Evolutionary conservation across 1,140 invertebrate genomes (phyloP).

Genomic region (Macrocentrus cingulum): DNA sequence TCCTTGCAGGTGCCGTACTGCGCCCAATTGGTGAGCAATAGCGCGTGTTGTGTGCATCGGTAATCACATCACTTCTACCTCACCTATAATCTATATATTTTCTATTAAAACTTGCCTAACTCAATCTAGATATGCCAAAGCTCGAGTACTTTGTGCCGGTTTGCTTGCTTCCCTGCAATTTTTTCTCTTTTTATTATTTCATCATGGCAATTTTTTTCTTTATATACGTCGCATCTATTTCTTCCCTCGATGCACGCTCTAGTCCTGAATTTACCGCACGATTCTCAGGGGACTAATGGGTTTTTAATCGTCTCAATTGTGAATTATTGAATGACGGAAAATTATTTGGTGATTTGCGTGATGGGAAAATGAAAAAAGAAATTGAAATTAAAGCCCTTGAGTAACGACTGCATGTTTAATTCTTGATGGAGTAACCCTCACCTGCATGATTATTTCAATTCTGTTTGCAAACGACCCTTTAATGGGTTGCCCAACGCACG

Average conservation of each 20-base stretch:
- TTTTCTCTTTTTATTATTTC: slow-evolving; percentile 7
- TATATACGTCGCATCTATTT: slow-evolving; percentile 30
- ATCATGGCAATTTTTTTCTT: slow-evolving; percentile 23
- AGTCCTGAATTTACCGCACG: background rate
- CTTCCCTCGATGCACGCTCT: slow-evolving; percentile 31
- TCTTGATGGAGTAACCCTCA: too few species aligned
- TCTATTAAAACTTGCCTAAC: slow-evolving; percentile 28
- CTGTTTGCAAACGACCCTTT: slow-evolving; percentile 4
- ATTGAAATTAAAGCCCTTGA: too few species aligned
- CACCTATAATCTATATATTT: slow-evolving; percentile 55
- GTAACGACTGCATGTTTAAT: too few species aligned
- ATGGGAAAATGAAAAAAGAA: too few species aligned
- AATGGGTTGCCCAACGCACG: slow-evolving; percentile 17
- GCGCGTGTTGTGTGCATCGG: slow-evolving; percentile 89
- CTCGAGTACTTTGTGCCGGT: slow-evolving; percentile 7
- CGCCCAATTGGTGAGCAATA: slow-evolving; percentile 88
- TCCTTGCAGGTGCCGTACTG: slow-evolving; percentile 80
- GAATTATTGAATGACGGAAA: too few species aligned
- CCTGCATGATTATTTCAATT: slow-evolving; percentile 26
- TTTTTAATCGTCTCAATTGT: too few species aligned
- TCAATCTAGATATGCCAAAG: slow-evolving; percentile 14
- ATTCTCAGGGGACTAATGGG: background rate
- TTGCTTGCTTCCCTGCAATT: slow-evolving; percentile 26
- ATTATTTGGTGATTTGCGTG: too few species aligned
- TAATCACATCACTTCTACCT: slow-evolving; percentile 69